Evolutionary conservation across 2,888 invertebrate species (phyloP), one percentile per base, ranked within the genome.

Genomic region (Pseudoips prasinana): DNA sequence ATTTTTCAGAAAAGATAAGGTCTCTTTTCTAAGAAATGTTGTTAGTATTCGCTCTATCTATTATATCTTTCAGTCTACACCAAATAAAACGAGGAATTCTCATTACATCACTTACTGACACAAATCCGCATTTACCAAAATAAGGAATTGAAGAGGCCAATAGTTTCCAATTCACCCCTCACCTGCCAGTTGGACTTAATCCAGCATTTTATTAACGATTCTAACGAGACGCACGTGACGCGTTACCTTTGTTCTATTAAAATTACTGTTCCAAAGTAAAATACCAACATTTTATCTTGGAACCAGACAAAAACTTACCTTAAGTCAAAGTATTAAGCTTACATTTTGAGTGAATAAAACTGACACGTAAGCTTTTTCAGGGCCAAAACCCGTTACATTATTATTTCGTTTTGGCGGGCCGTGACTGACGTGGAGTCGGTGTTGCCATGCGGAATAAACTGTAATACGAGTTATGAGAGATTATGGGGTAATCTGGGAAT

Each of bases 401-500:
- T 86, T 85, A 85, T 86, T 84, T 78, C 79, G 79, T 85, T 86
- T 85, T 79, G 79, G 82, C 84, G 83, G 83, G 80, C 56, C 73
- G 71, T 82, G 82, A 83, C 71, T 86, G 85, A 85, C 82, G 78
- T 74, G 73, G 81, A 80, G 82, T 73, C 77, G 78, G 76, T 84
- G 87, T 85, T 87, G 77, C 84, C 86, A 86, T 83, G 86, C 82
- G 83, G 80, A 88, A 88, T 87, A 87, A 88, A 86, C 86, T 81
- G 86, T 82, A 82, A 76, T 82, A 73, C 73, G 66, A 77, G 79
- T 86, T 86, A 86, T 85, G 82, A 86, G 85, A 81, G 87, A 87
- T 88, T 88, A 84, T 59, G 57, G 66, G 69, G 75, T 88, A 88
- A 88, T 87, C 87, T 87, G 87, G 85, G 85, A 85, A 87, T 87